Conservation (phyloP, 2,113 vertebrate genomes). For the Climacteris rufus region DNA sequence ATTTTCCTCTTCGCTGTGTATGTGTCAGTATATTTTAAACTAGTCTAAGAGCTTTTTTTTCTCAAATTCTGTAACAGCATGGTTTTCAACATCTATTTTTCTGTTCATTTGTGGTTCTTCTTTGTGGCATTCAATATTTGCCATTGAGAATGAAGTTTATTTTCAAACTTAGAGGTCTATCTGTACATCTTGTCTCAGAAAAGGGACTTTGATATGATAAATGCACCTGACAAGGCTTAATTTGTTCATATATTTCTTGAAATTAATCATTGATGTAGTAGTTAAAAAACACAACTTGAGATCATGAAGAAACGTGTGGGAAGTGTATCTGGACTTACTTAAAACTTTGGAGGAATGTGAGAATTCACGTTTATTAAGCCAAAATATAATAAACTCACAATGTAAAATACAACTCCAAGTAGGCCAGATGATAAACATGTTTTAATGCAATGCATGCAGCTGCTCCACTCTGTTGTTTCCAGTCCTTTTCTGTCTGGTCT, state of each 20-base stretch:
- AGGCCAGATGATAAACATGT: slow-evolving; percentile 36
- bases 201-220: neutral
- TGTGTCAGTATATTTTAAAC: neutral
- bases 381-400: slow-evolving; percentile 51
- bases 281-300: neutral
- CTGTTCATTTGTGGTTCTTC: neutral
- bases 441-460: slow-evolving; percentile 42
- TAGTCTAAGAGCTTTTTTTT: neutral
- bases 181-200: neutral
- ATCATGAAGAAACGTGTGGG: slow-evolving; percentile 14
- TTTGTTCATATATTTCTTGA: neutral
- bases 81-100: neutral
- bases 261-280: neutral
- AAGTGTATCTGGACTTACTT: slow-evolving; percentile 28
- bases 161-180: neutral
- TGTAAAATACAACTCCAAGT: slow-evolving; percentile 39
- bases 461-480: slow-evolving; percentile 33
- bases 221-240: neutral
- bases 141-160: neutral
- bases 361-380: slow-evolving; percentile 45
- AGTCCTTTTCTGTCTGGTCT: slow-evolving; percentile 32
- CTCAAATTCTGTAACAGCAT: neutral
- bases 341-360: slow-evolving; percentile 42
- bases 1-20: neutral
- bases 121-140: neutral